Percentiles rank a stretch among this genome's conserved stretches.
Evolutionary conservation across 2,888 invertebrate genomes (phyloP).

Genomic region (Drosophila vallismaia): DNA sequence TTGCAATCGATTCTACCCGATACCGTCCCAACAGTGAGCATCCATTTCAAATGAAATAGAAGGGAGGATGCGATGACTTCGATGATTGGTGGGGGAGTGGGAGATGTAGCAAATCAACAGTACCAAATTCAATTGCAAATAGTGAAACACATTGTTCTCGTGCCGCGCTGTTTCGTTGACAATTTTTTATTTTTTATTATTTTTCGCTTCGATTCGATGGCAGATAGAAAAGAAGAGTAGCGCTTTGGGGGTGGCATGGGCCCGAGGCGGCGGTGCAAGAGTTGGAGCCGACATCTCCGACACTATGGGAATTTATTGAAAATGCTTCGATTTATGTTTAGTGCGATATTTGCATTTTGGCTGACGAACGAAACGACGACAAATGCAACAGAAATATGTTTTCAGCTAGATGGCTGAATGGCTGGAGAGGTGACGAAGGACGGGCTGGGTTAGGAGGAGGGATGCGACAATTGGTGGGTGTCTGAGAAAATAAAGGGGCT

Average conservation of each 20-base stretch:
- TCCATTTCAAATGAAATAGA: slow-evolving; percentile 42
- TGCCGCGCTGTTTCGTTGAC: slow-evolving; percentile 65
- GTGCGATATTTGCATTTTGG: slow-evolving; percentile 72
- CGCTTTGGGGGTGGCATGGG: background rate
- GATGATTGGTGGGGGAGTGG: background rate
- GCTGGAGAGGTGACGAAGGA: background rate
- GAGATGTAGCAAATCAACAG: slow-evolving; percentile 56
- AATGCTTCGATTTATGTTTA: slow-evolving; percentile 76
- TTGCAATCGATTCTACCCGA: background rate
- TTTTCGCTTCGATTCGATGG: slow-evolving; percentile 25
- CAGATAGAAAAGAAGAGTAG: slow-evolving; percentile 2
- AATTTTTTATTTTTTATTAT: slow-evolving; percentile 56
- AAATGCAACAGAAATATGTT: slow-evolving; percentile 58
- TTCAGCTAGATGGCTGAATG: slow-evolving; percentile 17
- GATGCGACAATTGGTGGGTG: slow-evolving; percentile 8
- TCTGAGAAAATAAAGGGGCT: slow-evolving; percentile 6
- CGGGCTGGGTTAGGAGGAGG: background rate
- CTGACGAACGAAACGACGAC: slow-evolving; percentile 58
- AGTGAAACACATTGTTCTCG: slow-evolving; percentile 65
- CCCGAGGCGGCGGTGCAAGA: slow-evolving; percentile 1
- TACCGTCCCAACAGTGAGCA: background rate
- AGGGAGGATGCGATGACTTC: slow-evolving; percentile 3
- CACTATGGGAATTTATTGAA: slow-evolving; percentile 68
- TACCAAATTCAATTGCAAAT: slow-evolving; percentile 71
- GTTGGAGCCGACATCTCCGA: slow-evolving; percentile 14